Base-by-base conservation (phyloP, 2,797 vertebrate genomes). In the Sebastes steindachneri region DNA sequence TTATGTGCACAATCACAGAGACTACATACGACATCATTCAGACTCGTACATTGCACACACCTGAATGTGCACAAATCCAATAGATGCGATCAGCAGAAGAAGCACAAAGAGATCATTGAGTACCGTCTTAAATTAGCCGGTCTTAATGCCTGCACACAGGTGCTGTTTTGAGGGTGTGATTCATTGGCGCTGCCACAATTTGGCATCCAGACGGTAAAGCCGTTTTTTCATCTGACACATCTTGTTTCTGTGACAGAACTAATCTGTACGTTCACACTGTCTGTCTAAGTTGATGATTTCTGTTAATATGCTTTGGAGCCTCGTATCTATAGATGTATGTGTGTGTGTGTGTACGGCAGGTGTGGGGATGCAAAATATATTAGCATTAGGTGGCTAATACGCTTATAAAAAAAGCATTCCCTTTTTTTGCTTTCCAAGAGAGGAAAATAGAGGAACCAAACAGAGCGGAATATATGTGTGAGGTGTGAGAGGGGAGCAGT, bases 131-230 rank as follows among this genome's bases (percentile, higher is more conserved):
- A 89, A 91, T 90, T 69, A 89, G 81, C 74, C 19, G 10, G 15
- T 78, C 73, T 85, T 87, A 84, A 89, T 83, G 87, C 74, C 83
- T 68, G 80, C 55, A 58, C 75, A 80, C 79, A 77, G 63, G 90
- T 75, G 85, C 78, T 73, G 81, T 65, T 86, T 82, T 15, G 31
- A 85, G 87, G 68, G 72, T 87, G 90, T 82, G 90, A 90, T 83
- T 86, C 84, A 77, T n/a, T 79, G 79, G 78, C 77, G 25, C 59
- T 41, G 51, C 60, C 23, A 77, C 74, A 77, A 73, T 58, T 83
- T 93, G 91, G 87, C 90, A 89, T 77, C 76, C 53, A 70, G 54
- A 76, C 4, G 21, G 55, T 35, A 66, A 90, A 89, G 83, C 72
- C 51, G 26, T 83, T 78, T 73, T 37, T 79, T 76, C 58, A 79